Evolutionary conservation across 2,797 vertebrate species (phyloP).

Genomic region (Falco peregrinus): DNA sequence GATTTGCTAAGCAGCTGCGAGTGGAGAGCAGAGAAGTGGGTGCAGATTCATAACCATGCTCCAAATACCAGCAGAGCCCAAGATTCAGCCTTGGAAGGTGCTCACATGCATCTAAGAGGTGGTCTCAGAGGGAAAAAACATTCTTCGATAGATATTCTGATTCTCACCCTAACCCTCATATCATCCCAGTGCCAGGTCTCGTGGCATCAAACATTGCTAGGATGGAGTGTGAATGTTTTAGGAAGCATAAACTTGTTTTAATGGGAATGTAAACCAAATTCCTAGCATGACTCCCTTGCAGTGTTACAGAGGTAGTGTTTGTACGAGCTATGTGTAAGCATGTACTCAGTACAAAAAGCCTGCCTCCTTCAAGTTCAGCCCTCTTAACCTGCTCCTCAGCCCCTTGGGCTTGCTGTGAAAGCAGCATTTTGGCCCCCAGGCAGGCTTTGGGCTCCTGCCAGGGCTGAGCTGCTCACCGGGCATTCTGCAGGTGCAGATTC

Average conservation of each 20-base stretch:
- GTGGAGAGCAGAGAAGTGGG: background rate
- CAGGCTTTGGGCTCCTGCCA: background rate
- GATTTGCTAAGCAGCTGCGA: background rate
- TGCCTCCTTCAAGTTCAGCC: background rate
- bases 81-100: background rate
- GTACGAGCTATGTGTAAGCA: fast-evolving
- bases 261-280: background rate
- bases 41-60: background rate
- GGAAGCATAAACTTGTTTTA: background rate
- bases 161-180: background rate
- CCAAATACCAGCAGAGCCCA: background rate
- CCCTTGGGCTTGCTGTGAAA: background rate
- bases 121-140: background rate
- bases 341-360: background rate
- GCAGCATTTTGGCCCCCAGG: background rate
- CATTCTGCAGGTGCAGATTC: slow-evolving; percentile 80
- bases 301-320: background rate
- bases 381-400: background rate
- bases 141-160: background rate
- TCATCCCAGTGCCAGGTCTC: background rate
- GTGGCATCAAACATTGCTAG: background rate
- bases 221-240: background rate
- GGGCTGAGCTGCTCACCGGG: slow-evolving; percentile 77
- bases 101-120: background rate
- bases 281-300: background rate